These are phyloP conservation scores for Coelopa frigida DNA, from an alignment of 1,140 invertebrate genomes.

Conservation along the genomic window DNA sequence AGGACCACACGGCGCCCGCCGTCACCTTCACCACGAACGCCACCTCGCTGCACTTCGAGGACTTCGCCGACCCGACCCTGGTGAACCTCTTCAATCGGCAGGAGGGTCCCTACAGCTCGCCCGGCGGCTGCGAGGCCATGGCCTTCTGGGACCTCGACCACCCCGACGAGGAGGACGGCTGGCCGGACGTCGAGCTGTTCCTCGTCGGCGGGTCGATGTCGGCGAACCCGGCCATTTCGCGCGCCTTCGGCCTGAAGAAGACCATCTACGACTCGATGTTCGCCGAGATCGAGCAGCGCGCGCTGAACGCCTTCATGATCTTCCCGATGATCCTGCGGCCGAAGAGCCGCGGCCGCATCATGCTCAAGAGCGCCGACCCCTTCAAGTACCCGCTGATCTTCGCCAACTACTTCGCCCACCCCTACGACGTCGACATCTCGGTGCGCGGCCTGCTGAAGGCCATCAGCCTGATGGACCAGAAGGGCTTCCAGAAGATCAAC, in stretches of 20 bases:
- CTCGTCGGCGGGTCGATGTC: slow-evolving; percentile 53
- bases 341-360: slow-evolving; percentile 64
- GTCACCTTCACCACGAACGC: slow-evolving; percentile 60
- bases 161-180: slow-evolving; percentile 53
- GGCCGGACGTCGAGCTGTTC: slow-evolving; percentile 69
- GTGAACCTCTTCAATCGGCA: slow-evolving; percentile 42
- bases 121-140: slow-evolving; percentile 74
- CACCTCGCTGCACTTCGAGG: slow-evolving; percentile 39
- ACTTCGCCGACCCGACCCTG: slow-evolving; percentile 30
- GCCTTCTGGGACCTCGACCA: slow-evolving; percentile 67
- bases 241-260: slow-evolving; percentile 54
- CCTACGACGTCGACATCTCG: slow-evolving; percentile 57
- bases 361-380: slow-evolving; percentile 61
- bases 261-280: slow-evolving; percentile 50
- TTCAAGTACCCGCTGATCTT: slow-evolving; percentile 70
- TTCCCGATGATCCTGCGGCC: slow-evolving; percentile 67
- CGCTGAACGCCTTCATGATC: slow-evolving; percentile 53
- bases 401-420: slow-evolving; percentile 64
- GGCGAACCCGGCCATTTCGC: slow-evolving; percentile 47
- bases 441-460: slow-evolving; percentile 56
- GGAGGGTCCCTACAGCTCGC: slow-evolving; percentile 63
- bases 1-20: slow-evolving; percentile 67
- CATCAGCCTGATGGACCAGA: slow-evolving; percentile 52
- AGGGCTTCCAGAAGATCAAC: slow-evolving; percentile 52
- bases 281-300: slow-evolving; percentile 45